These are phyloP conservation scores for Gorsachius goisagi DNA, from an alignment of 2,113 vertebrate species.

Conservation along the genomic window DNA sequence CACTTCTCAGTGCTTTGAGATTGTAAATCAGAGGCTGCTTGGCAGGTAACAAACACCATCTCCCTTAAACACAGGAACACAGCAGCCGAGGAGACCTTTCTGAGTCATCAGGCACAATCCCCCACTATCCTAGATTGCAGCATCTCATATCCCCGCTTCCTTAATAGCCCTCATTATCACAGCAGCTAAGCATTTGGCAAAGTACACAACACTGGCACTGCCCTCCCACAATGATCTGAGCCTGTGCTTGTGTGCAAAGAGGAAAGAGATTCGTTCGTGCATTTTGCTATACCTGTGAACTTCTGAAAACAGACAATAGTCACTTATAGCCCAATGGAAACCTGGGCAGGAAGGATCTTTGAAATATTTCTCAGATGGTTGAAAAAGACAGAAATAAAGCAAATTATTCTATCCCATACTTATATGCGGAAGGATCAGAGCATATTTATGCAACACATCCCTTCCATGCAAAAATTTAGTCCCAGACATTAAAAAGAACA, in stretches of 20 bases:
- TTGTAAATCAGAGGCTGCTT: slow-evolving; percentile 46
- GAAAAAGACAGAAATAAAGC: background rate
- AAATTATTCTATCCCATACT: background rate
- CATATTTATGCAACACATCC: background rate
- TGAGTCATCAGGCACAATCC: slow-evolving; percentile 50
- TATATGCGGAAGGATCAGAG: background rate
- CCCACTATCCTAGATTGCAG: slow-evolving; percentile 25
- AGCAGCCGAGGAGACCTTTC: slow-evolving; percentile 39
- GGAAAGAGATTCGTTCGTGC: background rate
- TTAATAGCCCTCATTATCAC: slow-evolving; percentile 53
- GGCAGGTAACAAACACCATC: slow-evolving; percentile 42
- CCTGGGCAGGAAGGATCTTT: slow-evolving; percentile 12
- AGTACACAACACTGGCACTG: slow-evolving; percentile 1
- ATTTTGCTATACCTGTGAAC: slow-evolving; percentile 15
- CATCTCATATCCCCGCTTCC: slow-evolving; percentile 34
- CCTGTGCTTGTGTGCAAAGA: fast-evolving
- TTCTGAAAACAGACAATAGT: slow-evolving; percentile 32
- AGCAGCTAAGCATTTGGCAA: slow-evolving; percentile 48
- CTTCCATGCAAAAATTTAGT: slow-evolving; percentile 5
- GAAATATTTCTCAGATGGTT: slow-evolving; percentile 13
- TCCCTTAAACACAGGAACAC: slow-evolving; percentile 37
- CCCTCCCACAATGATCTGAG: slow-evolving; percentile 28
- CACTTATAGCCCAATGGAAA: background rate
- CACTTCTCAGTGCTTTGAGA: slow-evolving; percentile 26
- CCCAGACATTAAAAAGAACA: slow-evolving; percentile 15